Conservation (phyloP, 2,113 vertebrate species). For the Tupaia tana region DNA sequence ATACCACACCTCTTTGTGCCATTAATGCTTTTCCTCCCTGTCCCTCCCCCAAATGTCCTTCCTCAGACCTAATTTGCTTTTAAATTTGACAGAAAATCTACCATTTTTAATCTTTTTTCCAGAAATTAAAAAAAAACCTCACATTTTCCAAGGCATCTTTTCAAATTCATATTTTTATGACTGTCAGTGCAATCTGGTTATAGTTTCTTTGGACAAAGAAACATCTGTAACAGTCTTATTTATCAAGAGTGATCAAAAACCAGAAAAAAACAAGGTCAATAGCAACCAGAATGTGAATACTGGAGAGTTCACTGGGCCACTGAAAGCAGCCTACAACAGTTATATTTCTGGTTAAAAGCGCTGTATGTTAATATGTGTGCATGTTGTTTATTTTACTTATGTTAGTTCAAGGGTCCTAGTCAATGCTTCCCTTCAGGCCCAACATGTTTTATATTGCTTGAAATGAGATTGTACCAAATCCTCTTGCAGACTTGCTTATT, state of each 20-base stretch:
- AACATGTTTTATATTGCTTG: constrained; percentile 14
- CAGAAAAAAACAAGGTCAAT: neutral
- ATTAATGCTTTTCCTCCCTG: too few relatives aligned
- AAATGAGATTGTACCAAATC: constrained; percentile 30
- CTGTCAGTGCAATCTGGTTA: neutral
- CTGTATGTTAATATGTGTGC: neutral
- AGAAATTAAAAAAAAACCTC: neutral
- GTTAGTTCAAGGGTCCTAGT: neutral
- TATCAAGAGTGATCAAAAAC: neutral
- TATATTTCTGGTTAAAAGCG: neutral
- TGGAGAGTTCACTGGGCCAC: neutral
- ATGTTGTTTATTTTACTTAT: constrained; percentile 37
- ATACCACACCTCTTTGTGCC: too few relatives aligned
- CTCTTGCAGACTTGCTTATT: neutral
- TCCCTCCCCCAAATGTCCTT: too few relatives aligned
- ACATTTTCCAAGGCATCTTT: neutral
- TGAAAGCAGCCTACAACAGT: neutral
- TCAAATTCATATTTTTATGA: constrained; percentile 12
- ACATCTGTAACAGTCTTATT: neutral
- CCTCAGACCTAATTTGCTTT: neutral
- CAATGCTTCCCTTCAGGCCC: neutral
- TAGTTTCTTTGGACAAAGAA: constrained; percentile 9
- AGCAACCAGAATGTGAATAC: neutral
- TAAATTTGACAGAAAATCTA: neutral
- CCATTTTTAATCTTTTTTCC: neutral